These are phyloP conservation scores for Plagodis pulveraria DNA, from an alignment of 2,888 invertebrate species.

Conservation along the genomic window DNA sequence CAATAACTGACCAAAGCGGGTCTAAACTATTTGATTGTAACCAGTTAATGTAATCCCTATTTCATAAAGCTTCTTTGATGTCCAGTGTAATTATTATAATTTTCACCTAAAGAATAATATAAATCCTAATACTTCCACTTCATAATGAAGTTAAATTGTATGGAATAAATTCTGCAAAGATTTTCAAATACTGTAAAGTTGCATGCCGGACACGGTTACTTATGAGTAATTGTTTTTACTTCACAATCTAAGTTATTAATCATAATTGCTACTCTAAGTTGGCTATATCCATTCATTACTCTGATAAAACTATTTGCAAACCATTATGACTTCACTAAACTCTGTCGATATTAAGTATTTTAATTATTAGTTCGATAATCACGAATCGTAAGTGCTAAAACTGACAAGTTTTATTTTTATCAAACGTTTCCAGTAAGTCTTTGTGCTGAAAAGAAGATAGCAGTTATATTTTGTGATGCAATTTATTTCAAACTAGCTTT, in stretches of 20 bases:
- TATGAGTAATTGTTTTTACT: slow-evolving; percentile 12
- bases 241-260: slow-evolving; percentile 8
- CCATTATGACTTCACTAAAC: neutral
- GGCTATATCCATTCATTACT: neutral
- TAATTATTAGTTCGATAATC: too few species aligned
- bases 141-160: slow-evolving; percentile 12
- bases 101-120: slow-evolving; percentile 3
- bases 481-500: too few species aligned
- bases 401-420: too few species aligned
- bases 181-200: slow-evolving; percentile 14
- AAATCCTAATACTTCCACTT: slow-evolving; percentile 3
- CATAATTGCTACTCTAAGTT: slow-evolving; percentile 9
- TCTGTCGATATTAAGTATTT: too few species aligned
- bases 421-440: too few species aligned
- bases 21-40: too few species aligned
- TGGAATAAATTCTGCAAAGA: slow-evolving; percentile 10
- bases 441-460: too few species aligned
- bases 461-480: too few species aligned
- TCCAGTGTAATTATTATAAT: neutral
- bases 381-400: too few species aligned
- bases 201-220: slow-evolving; percentile 3
- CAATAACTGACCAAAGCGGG: too few species aligned
- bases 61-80: too few species aligned
- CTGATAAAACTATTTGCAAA: neutral
- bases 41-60: too few species aligned